A percentile compares a stretch with the other conserved stretches of the same genome.
These are phyloP conservation scores for Empidonax traillii DNA, from an alignment of 2,113 vertebrate genomes.

Conservation along the genomic window DNA sequence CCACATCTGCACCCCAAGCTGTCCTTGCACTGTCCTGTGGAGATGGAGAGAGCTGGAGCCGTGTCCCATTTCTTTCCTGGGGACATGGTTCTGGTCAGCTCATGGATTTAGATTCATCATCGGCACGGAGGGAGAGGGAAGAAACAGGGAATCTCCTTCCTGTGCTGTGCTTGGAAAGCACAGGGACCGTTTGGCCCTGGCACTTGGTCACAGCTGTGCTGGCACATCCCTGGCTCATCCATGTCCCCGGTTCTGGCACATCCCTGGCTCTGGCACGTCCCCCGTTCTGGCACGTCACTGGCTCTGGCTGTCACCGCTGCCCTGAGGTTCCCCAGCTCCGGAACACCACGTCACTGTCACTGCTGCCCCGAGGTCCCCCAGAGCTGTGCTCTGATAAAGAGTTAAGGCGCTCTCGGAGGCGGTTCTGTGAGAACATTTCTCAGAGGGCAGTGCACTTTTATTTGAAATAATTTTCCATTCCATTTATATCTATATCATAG, in stretches of 20 bases:
- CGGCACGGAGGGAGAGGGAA: rapidly evolving
- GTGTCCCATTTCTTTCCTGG: background rate
- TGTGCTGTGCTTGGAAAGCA: background rate
- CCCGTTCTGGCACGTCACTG: background rate
- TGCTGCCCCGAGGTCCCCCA: background rate
- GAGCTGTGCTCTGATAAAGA: background rate
- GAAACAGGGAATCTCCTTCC: background rate
- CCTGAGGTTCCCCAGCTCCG: background rate
- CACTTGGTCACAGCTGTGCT: rapidly evolving
- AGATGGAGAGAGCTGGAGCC: background rate
- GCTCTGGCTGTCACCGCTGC: background rate
- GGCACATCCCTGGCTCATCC: background rate
- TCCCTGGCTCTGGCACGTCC: background rate
- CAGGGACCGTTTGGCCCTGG: rapidly evolving
- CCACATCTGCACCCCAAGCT: background rate
- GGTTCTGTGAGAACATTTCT: constrained; percentile 73
- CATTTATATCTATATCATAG: constrained; percentile 76
- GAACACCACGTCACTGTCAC: background rate
- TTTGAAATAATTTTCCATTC: constrained; percentile 74
- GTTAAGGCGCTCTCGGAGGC: constrained; percentile 34
- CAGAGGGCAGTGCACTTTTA: constrained; percentile 71
- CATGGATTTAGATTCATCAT: background rate
- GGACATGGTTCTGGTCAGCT: rapidly evolving
- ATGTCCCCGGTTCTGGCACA: background rate
- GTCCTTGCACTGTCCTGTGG: rapidly evolving